Percentiles rank a stretch among this genome's conserved stretches.
phyloP scores from a whole-genome alignment of 2,888 invertebrate species.

The Trachelus tabidus region DNA sequence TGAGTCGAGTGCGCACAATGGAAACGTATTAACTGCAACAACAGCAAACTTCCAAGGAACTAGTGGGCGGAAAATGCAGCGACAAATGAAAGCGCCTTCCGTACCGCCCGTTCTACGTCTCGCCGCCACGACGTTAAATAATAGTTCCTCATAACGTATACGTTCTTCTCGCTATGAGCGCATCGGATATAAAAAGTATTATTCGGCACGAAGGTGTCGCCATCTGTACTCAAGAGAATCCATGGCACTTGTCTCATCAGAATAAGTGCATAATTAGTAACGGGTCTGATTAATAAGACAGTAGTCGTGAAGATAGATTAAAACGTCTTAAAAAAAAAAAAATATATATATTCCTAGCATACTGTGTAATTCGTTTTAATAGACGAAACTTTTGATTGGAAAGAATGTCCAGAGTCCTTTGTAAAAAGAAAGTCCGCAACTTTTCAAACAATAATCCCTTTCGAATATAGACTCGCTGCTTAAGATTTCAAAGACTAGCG shows the following conservation, averaged over 20 bases:
- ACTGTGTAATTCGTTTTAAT: neutral
- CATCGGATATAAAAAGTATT: neutral
- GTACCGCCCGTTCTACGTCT: neutral
- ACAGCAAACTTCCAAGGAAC: constrained; percentile 21
- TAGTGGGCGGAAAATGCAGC: constrained; percentile 20
- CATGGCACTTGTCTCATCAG: neutral
- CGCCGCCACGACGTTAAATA: constrained; percentile 17
- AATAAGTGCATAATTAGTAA: neutral
- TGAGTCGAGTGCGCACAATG: constrained; percentile 25
- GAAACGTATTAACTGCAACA: constrained; percentile 35
- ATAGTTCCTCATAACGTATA: constrained; percentile 1
- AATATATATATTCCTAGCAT: neutral
- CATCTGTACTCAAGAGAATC: neutral
- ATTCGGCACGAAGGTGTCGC: neutral
- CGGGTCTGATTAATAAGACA: neutral
- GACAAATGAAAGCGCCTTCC: constrained; percentile 8
- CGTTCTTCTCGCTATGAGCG: neutral
- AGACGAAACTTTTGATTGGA: neutral
- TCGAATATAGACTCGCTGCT: neutral
- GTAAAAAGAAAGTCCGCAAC: neutral
- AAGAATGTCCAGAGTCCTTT: neutral
- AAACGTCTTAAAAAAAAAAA: neutral
- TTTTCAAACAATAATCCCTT: neutral
- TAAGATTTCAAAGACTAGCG: neutral
- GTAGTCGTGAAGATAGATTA: neutral